Base-by-base conservation (phyloP, 2,797 vertebrate species). In the Semotilus atromaculatus region DNA sequence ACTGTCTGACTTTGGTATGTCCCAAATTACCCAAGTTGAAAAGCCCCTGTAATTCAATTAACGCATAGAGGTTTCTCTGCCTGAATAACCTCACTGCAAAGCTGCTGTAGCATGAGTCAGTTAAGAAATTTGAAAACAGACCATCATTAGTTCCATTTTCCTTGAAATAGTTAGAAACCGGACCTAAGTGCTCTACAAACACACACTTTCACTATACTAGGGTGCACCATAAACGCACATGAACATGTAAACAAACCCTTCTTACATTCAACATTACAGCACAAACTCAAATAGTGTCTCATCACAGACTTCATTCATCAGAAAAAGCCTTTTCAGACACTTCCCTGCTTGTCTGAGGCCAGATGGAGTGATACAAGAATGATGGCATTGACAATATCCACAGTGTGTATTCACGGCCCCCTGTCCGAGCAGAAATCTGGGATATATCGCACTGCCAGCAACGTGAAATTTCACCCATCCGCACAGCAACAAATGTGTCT, bases 51-150 rank as follows among this genome's bases (percentile, higher is more conserved):
- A 11, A 94, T 94, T 93, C 88, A 94, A 92, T 94, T 93, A 92
- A 92, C 89, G 85, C 91, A 38, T 11, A 93, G 91, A 93, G 90
- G 90, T 92, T 94, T 94, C 93, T 88, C 91, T 91, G 93, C 88
- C 68, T 92, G 91, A 94, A 91, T 94, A 93, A 93, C 91, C 93
- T 89, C 90, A 92, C 88, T 93, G 91, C 10, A 43, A 38, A 53
- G 19, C 36, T 31, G 19, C n/a, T 53, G 60, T 18, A 26, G 18
- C 11, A 2, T 4, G 34, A 38, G 58, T 79, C 60, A 64, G 16
- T 34, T 66, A 64, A 4, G 26, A 79, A 14, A 16, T 48, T 48
- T 31, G 10, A 34, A 79, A 48, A 64, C 11, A 51, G 60, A 48
- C 60, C 19, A 40, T 34, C 40, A 79, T 79, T 79, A 79, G 76